Base-by-base conservation (phyloP, 2,888 invertebrate genomes). In the Sipha maydis region DNA sequence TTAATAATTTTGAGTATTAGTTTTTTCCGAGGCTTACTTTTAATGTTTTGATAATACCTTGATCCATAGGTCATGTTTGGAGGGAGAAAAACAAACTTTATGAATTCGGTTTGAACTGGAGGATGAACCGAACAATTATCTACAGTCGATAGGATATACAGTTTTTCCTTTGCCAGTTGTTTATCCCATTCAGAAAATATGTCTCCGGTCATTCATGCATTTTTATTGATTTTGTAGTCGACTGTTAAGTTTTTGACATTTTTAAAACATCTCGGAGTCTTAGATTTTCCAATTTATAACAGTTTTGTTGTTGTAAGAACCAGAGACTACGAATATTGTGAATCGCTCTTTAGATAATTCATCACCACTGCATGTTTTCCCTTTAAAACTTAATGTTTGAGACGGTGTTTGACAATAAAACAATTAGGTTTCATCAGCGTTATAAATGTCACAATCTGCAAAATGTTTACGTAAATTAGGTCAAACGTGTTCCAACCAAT, bases 401-500 rank as follows among this genome's bases (percentile, higher is more conserved):
- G 76, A 76, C 41, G 67, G 67, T 38, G 80, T 80, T n/a, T 38
- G 67, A 80, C 67, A 38, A 67, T n/a, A 67, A 67, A 80, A 80
- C 80, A 80, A n/a, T 80, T 38, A n/a, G 9, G 67, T 80, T 80
- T 80, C 67, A 80, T 80, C 67, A 38, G 80, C 67, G n/a, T 80
- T 61, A 67, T 80, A 80, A 80, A 80, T 80, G 38, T 80, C 25
- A 80, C 4, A 61, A 80, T 34, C 61, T 80, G 34, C 9, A 80
- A 61, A 80, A 67, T 80, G 61, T 80, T 61, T 67, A 61, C 67
- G 11, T 34, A 67, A 67, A 67, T 38, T 38, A 80, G 61, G 38
- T 38, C 80, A 80, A 80, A 80, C 80, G 34, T 80, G 80, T n/a
- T 80, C 67, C 67, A 80, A 61, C 38, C 67, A 80, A 67, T 80